These are phyloP conservation scores for Lipophrys pholis DNA, from an alignment of 2,113 vertebrate genomes.

Conservation along the genomic window DNA sequence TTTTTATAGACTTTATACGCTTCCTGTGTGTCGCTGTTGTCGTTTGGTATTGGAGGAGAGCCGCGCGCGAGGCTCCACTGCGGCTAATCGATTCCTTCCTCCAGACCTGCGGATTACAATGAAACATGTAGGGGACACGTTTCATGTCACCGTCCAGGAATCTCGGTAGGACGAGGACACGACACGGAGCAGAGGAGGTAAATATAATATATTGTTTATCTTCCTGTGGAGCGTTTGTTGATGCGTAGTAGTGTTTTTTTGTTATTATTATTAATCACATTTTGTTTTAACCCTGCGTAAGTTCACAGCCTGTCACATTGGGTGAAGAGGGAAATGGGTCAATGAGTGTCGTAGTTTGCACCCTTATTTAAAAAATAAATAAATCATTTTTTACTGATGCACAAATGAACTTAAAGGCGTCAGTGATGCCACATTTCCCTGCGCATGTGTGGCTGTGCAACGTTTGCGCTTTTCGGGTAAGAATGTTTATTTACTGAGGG, in stretches of 20 bases:
- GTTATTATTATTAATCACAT: too few relatives aligned
- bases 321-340: neutral
- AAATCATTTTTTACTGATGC: neutral
- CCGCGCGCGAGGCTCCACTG: conserved; percentile 41
- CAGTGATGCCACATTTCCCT: conserved; percentile 31
- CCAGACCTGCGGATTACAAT: conserved; percentile 70
- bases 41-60: neutral
- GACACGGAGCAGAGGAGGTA: conserved; percentile 40
- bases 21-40: neutral
- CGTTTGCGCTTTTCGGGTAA: conserved; percentile 32
- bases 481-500: conserved; percentile 36
- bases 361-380: neutral
- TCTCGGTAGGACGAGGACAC: conserved; percentile 23
- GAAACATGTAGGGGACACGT: conserved; percentile 73
- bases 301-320: conserved; percentile 31
- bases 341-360: conserved; percentile 15
- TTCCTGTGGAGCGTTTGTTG: too few relatives aligned
- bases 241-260: too few relatives aligned
- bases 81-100: conserved; percentile 52
- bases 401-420: conserved; percentile 36
- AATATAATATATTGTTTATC: neutral
- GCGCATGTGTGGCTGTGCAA: conserved; percentile 48
- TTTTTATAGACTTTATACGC: conserved; percentile 18
- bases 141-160: conserved; percentile 22
- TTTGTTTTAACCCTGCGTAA: conserved; percentile 33